Evolutionary conservation across 2,797 vertebrate genomes (phyloP).

Genomic region (Cryptoblepharus egeriae): DNA sequence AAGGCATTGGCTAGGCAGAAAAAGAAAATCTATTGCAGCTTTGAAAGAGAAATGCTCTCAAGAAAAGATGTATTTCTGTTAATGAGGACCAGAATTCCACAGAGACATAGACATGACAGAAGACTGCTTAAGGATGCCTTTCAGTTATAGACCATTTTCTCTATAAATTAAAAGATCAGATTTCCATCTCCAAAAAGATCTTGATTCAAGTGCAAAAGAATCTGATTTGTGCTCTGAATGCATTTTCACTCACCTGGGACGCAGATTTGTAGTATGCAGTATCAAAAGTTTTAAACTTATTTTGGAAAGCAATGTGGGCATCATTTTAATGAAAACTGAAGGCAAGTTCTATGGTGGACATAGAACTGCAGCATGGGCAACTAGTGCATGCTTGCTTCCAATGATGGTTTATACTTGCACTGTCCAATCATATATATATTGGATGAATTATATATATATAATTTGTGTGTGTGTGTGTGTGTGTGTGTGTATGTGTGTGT

Average conservation of each 20-base stretch:
- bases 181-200: not conserved
- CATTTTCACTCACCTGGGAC: not conserved
- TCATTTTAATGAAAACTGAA: not conserved
- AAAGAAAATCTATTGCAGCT: not conserved
- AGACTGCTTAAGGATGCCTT: not conserved
- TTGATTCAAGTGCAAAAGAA: not conserved
- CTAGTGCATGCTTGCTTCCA: not conserved
- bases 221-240: not conserved
- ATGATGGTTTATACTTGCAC: not conserved
- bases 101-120: slow-evolving; percentile 23
- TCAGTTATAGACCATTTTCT: slow-evolving; percentile 30
- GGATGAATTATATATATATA: too few relatives aligned
- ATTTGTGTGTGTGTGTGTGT: too few relatives aligned
- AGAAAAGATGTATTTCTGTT: slow-evolving; percentile 7
- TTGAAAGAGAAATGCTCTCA: slow-evolving; percentile 3
- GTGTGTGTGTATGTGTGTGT: too few relatives aligned
- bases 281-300: slow-evolving; percentile 1
- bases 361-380: not conserved
- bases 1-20: slow-evolving; percentile 16
- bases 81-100: not conserved
- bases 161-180: slow-evolving; percentile 28
- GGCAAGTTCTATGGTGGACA: not conserved
- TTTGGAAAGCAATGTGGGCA: not conserved
- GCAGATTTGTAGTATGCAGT: not conserved
- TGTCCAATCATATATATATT: too few relatives aligned